Evolutionary conservation across 2,797 vertebrate genomes (phyloP), one percentile per base, ranked within the genome.

Genomic region (Poeciliopsis paucimaculata): DNA sequence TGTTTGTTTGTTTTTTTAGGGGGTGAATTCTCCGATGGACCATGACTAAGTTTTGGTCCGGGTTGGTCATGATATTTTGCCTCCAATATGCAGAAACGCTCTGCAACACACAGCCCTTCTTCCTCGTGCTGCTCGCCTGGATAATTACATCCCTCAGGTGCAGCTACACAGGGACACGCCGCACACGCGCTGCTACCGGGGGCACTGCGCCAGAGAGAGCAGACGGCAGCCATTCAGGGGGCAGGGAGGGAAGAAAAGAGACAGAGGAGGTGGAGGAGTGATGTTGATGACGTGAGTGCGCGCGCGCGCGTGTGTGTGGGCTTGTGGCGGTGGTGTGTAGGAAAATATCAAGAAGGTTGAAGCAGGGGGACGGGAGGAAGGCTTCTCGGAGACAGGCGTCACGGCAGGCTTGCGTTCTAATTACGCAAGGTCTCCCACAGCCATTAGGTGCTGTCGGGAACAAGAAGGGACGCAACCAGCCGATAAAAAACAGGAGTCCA

Each of bases 71-170:
- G 76, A 86, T 80, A 55, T 71, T 79, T 84, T 75, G 49, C 49
- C 74, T 77, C 34, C 77, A 71, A 62, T 77, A 80, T 15, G 76
- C 41, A 72, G 86, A 77, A 82, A 53, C 36, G 34, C 53, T 39
- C 60, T 43, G 41, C 80, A 49, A 72, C 82, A 73, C 82, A 81
- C 76, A 87, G 88, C 75, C 87, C 88, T 87, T 78, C 75, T 88
- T 78, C 75, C 70, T 85, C 85, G 76, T 80, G 89, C 90, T 89
- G 87, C 90, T 93, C 87, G 92, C 90, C 89, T 92, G 77, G 80
- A 92, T 95, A 95, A 95, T 95, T 91, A 94, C 94, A 91, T 95
- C 94, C 93, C 93, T 82, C 91, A 94, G 93, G 94, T 93, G 91
- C 81, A 0, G 43, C 76, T 87, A 89, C 90, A 90, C 85, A 88